These are phyloP conservation scores for Erebia ligea DNA, from an alignment of 2,888 invertebrate species.

Conservation along the genomic window DNA sequence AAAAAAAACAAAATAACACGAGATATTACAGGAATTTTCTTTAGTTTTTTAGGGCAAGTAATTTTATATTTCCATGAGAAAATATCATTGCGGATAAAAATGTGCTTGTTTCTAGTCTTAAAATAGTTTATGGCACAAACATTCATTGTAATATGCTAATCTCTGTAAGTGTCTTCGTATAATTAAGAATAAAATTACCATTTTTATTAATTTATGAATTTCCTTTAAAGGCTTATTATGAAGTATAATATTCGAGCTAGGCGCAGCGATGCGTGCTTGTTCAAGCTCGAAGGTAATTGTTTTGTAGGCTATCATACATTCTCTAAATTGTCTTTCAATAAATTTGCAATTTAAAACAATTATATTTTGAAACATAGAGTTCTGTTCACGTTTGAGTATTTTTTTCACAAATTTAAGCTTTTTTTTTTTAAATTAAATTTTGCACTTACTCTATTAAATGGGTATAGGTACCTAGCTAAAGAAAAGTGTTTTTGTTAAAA, in stretches of 20 bases:
- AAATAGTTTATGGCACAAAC: slow-evolving; percentile 18
- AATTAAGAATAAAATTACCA: slow-evolving; percentile 45
- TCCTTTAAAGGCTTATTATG: slow-evolving; percentile 30
- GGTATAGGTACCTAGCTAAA: no score
- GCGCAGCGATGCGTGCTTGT: slow-evolving; percentile 31
- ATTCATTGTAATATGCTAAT: slow-evolving; percentile 30
- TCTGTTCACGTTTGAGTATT: no score
- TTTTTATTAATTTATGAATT: slow-evolving; percentile 42
- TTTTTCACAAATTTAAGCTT: no score
- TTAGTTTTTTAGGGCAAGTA: no score
- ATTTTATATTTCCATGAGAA: background rate
- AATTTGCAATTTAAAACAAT: slow-evolving; percentile 3
- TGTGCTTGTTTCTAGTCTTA: background rate
- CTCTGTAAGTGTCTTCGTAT: slow-evolving; percentile 37
- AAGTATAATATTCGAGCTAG: slow-evolving; percentile 29
- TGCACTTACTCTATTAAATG: no score
- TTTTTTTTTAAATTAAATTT: no score
- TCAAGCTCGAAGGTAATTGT: slow-evolving; percentile 19
- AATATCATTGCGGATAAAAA: background rate
- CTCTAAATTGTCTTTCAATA: background rate
- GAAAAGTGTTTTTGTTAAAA: no score
- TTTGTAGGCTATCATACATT: slow-evolving; percentile 1
- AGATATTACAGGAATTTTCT: no score
- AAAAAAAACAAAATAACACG: no score
- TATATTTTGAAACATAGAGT: no score